Base-by-base conservation (phyloP, 1,140 invertebrate genomes). In the Plectrocnemia conspersa region DNA sequence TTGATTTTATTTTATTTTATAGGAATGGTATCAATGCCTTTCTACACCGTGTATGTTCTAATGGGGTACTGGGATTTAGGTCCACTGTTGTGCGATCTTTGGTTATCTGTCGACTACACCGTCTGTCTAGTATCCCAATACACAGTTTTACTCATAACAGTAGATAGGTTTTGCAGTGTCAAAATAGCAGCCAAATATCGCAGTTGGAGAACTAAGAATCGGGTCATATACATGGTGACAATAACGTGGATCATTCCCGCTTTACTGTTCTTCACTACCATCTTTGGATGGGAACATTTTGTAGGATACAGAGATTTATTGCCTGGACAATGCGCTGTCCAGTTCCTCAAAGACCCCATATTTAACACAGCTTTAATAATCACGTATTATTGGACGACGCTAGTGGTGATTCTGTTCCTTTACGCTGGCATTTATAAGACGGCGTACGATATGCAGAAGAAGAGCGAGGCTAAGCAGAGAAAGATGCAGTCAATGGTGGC, bases 211-310 rank as follows among this genome's bases (percentile, higher is more conserved):
- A 99, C 97, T 0, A 93, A 96, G 64, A 84, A 85, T 56, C 82
- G 89, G 62, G 90, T 96, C 1, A 84, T 93, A 27, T 92, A 87
- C 79, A 95, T 97, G 82, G 87, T 97, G 0, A 84, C 89, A 2
- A 94, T 99, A 10, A 99, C 95, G 0, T 99, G 97, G 97, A 91
- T 98, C 24, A 89, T 99, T 52, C 97, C 97, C 3, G 89, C 92
- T 1, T 72, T 97, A 11, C 75, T 99, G 2, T 99, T 99, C 72
- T 99, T 99, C 70, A 94, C 94, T 47, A 94, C 92, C 48, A 98
- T 99, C 58, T 97, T 99, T 66, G 97, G 96, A 22, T 99, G 97
- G 95, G 95, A 98, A 68, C 91, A 95, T 68, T 98, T 98, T 65
- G 86, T 94, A 24, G 96, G 95, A 1, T 89, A 88, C 64, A 76